Conservation (phyloP, 2,888 invertebrate genomes). For the Eubasilissa splendida region DNA sequence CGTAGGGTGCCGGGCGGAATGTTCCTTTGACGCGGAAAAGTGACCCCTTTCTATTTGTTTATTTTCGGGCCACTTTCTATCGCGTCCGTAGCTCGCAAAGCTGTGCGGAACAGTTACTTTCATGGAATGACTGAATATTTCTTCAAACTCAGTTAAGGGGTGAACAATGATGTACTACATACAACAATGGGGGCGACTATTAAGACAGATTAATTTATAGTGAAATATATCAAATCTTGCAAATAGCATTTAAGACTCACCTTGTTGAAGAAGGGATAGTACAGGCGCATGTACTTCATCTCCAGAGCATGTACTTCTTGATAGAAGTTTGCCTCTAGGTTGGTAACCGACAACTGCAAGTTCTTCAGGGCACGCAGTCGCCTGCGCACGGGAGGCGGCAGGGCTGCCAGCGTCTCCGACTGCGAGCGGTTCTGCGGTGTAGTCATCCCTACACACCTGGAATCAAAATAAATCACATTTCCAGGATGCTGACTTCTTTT, state of each 20-base stretch:
- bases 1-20: too few relatives aligned
- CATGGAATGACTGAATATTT: too few relatives aligned
- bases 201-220: not conserved
- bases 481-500: not conserved
- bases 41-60: too few relatives aligned
- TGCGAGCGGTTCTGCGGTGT: constrained; percentile 74
- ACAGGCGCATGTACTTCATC: constrained; percentile 88
- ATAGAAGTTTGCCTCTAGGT: constrained; percentile 94
- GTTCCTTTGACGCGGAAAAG: too few relatives aligned
- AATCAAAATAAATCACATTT: constrained; percentile 55
- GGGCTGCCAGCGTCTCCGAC: constrained; percentile 74
- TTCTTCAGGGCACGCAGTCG: constrained; percentile 89
- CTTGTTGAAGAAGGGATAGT: constrained; percentile 86
- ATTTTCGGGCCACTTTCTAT: too few relatives aligned
- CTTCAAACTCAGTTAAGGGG: too few relatives aligned
- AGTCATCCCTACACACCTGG: constrained; percentile 74
- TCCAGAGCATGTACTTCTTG: constrained; percentile 94
- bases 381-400: constrained; percentile 84
- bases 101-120: too few relatives aligned
- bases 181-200: not conserved
- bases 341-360: constrained; percentile 86
- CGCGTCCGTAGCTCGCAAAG: too few relatives aligned
- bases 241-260: constrained; percentile 63
- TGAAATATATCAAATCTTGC: not conserved
- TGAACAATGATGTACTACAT: too few relatives aligned